Percentiles rank a stretch among this genome's conserved stretches.
Conservation (phyloP, 2,113 vertebrate genomes). For the Mormyrus iriodes region DNA sequence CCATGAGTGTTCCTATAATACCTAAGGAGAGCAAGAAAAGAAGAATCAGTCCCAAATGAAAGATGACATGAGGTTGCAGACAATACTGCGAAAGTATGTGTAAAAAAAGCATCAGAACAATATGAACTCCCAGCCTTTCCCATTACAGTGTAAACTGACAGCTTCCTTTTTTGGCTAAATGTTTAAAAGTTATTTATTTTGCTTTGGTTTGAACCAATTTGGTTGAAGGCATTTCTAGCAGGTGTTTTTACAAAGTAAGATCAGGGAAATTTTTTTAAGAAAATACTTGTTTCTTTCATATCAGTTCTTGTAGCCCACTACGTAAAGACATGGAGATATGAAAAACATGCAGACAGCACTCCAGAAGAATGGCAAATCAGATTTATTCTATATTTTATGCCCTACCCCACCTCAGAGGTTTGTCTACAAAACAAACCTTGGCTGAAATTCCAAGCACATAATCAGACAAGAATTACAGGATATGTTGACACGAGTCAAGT, state of each 20-base stretch:
- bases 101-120: neutral
- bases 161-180: neutral
- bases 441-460: neutral
- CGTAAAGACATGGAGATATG: neutral
- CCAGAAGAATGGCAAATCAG: neutral
- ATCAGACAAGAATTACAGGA: neutral
- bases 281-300: neutral
- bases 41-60: neutral
- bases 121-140: neutral
- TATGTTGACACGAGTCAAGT: neutral
- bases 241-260: neutral
- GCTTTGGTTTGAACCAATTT: neutral
- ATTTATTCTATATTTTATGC: neutral
- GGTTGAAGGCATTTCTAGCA: neutral
- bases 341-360: neutral
- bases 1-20: conserved; percentile 80
- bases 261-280: neutral
- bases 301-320: neutral
- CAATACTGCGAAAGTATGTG: neutral
- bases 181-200: neutral
- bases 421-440: neutral
- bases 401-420: neutral
- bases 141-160: neutral
- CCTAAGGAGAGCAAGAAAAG: conserved; percentile 40
- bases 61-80: neutral